Evolutionary conservation across 2,797 vertebrate species (phyloP), one percentile per base, ranked within the genome.

Genomic region (Pogonophryne albipinna): DNA sequence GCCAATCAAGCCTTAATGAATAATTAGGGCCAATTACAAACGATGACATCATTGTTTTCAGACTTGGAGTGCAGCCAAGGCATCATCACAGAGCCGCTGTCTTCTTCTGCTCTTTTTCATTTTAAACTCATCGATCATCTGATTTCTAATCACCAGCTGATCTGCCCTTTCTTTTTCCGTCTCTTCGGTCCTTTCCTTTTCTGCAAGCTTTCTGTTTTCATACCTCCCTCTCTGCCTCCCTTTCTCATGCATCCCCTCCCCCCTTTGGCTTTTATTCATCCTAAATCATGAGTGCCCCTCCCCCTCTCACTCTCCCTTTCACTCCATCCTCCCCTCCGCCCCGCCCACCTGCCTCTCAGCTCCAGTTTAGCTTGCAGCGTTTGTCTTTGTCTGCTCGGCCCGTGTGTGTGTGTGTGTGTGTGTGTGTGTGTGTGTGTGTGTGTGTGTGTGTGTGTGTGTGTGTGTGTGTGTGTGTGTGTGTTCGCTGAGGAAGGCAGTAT

Each of bases 21-120:
- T 82, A 80, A 84, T 66, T 77, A 60, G 79, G 76, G 85, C 89
- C 92, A 90, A 87, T 93, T 89, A 86, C 74, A 88, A 80, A 87
- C 60, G 84, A 94, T 93, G 47, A 90, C 91, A 91, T 93, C 93
- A 94, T 91, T 44, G 66, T 66, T 83, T 63, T 55, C 74, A 73
- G 86, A 71, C 83, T 73, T 89, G 82, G 86, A 85, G 17, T 20
- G n/a, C 51, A 66, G 84, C 87, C 85, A 74, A 70, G 55, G 73
- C 58, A 59, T 88, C 55, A 60, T 73, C 80, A 65, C 61, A 27
- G n/a, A 69, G 27, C 69, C 56, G 34, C 11, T 16, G 2, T 60
- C n/a, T 2, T 51, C 49, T 50, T 17, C 51, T 44, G 17, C 6
- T 58, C 46, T 15, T 27, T 41, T 38, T 70, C 4, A 5, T 16